Conservation (phyloP, 2,797 vertebrate species). For the Sebastes aleutianus region DNA sequence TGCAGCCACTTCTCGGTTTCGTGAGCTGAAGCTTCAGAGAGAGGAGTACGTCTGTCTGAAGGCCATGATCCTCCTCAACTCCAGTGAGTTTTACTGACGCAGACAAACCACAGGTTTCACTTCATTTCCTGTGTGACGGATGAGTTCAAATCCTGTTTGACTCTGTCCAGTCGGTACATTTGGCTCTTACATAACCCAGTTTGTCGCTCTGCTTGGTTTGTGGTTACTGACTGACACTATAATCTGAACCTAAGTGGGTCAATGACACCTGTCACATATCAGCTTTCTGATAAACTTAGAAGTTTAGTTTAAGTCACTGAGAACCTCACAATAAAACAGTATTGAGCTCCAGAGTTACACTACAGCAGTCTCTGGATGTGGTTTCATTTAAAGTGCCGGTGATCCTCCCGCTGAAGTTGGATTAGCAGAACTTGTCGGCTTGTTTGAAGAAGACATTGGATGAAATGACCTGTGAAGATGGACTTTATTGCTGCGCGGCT, state of each 20-base stretch:
- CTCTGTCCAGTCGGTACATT: not conserved
- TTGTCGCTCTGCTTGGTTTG: constrained; percentile 9
- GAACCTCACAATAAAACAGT: not conserved
- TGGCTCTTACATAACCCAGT: not conserved
- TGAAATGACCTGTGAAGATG: not conserved
- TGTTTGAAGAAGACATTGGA: not conserved
- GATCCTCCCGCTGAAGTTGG: not conserved
- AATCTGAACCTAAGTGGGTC: constrained; percentile 7
- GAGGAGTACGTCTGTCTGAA: constrained; percentile 98
- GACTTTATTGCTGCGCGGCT: not conserved
- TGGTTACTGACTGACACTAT: not conserved
- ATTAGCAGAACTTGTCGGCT: not conserved
- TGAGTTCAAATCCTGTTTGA: not conserved
- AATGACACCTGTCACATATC: not conserved
- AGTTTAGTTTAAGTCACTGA: not conserved
- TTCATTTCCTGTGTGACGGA: not conserved
- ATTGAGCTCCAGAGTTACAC: not conserved
- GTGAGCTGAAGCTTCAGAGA: constrained; percentile 94
- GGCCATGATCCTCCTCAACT: constrained; percentile 98
- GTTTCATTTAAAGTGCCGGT: not conserved
- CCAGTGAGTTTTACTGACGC: constrained; percentile 87
- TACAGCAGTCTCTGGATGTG: not conserved
- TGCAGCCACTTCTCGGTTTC: constrained; percentile 92
- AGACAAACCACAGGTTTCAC: not conserved
- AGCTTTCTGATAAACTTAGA: too few relatives aligned